Percentiles rank a stretch among this genome's conserved stretches.
These are phyloP conservation scores for Ormyrus pomaceus DNA, from an alignment of 2,888 invertebrate genomes.

Conservation along the genomic window DNA sequence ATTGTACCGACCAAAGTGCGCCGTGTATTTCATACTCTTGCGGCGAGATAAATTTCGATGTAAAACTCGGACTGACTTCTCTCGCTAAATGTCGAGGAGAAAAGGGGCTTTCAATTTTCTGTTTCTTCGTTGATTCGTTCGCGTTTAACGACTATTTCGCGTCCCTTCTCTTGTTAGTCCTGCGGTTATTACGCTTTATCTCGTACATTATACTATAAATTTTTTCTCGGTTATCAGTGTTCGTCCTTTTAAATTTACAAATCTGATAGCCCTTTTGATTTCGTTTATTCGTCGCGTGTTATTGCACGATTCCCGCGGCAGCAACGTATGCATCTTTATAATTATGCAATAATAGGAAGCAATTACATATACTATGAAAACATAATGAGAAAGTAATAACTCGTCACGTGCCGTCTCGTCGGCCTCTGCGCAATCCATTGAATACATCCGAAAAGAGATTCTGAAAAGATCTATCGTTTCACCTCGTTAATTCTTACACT, in stretches of 20 bases:
- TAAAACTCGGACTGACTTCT: slow-evolving; percentile 29
- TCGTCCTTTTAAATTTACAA: slow-evolving; percentile 38
- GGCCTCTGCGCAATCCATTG: background rate
- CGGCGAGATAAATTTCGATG: slow-evolving; percentile 37
- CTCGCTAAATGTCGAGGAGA: slow-evolving; percentile 8
- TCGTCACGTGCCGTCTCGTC: slow-evolving; percentile 6
- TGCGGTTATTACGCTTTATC: slow-evolving; percentile 25
- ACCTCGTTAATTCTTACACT: no score
- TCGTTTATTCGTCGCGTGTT: slow-evolving; percentile 40
- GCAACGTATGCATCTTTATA: slow-evolving; percentile 59
- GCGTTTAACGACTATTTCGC: background rate
- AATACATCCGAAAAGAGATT: slow-evolving; percentile 17
- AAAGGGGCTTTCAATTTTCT: slow-evolving; percentile 13
- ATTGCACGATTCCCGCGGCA: slow-evolving; percentile 70
- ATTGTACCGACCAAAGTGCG: slow-evolving; percentile 42
- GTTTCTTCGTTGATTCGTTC: slow-evolving; percentile 12
- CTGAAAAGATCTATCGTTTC: slow-evolving; percentile 17
- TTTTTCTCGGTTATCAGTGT: slow-evolving; percentile 9
- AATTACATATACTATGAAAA: slow-evolving; percentile 58
- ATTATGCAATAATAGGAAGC: slow-evolving; percentile 58
- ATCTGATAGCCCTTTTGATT: slow-evolving; percentile 21
- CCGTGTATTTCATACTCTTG: slow-evolving; percentile 34
- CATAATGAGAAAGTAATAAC: slow-evolving; percentile 56
- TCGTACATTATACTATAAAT: slow-evolving; percentile 21
- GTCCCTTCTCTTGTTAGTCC: background rate